Evolutionary conservation across 2,113 vertebrate genomes (phyloP).

Genomic region (Cichladusa arquata): DNA sequence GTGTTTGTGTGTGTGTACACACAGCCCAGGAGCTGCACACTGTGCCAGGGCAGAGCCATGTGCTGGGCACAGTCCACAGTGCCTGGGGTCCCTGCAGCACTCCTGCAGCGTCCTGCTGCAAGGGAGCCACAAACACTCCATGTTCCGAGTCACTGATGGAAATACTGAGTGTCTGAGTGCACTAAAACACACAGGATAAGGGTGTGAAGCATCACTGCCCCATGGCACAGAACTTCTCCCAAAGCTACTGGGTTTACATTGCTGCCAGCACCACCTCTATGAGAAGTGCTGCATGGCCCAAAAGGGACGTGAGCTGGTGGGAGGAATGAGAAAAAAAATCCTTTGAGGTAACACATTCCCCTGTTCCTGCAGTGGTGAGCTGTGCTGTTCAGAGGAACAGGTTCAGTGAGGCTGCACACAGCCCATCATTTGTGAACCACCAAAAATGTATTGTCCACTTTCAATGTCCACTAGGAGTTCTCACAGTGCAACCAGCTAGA

Average conservation of each 20-base stretch:
- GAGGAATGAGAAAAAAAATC: background rate
- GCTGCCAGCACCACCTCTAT: background rate
- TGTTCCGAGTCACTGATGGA: background rate
- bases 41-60: background rate
- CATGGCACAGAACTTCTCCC: background rate
- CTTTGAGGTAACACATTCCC: background rate
- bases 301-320: background rate
- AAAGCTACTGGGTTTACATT: background rate
- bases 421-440: background rate
- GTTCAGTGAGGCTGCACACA: accelerated
- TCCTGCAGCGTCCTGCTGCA: background rate
- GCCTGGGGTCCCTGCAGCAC: accelerated
- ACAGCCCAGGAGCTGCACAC: background rate
- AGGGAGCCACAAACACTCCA: background rate
- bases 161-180: background rate
- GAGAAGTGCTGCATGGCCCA: background rate
- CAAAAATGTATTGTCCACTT: background rate
- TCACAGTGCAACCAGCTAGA: background rate
- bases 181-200: background rate
- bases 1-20: background rate
- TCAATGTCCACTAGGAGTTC: background rate
- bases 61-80: background rate
- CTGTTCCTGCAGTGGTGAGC: background rate
- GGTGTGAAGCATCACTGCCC: background rate
- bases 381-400: background rate